Evolutionary conservation across 2,797 vertebrate genomes (phyloP).

Genomic region (Monodelphis domestica): DNA sequence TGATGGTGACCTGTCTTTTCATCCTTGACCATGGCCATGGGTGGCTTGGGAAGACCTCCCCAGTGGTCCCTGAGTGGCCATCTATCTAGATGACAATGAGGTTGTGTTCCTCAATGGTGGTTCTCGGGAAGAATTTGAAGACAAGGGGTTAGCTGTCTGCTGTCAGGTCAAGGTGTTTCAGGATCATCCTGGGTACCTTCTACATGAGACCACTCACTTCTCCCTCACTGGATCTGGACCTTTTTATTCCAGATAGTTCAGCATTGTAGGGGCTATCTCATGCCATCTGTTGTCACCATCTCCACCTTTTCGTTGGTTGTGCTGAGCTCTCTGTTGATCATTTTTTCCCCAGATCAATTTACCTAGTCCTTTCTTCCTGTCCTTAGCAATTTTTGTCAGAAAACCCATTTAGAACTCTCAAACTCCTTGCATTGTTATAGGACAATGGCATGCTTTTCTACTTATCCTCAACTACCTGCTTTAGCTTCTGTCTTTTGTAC

Average conservation of each 20-base stretch:
- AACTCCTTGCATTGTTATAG: neutral
- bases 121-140: slow-evolving; percentile 85
- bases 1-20: slow-evolving; percentile 82
- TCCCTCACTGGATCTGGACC: too few relatives aligned
- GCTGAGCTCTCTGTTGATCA: neutral
- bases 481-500: neutral
- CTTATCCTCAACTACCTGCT: neutral
- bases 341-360: neutral
- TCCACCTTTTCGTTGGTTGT: neutral
- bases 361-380: neutral
- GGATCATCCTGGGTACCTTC: slow-evolving; percentile 85
- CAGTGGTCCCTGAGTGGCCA: slow-evolving; percentile 64
- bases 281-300: neutral
- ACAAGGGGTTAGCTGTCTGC: slow-evolving; percentile 82
- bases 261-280: slow-evolving; percentile 56
- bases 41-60: slow-evolving; percentile 55
- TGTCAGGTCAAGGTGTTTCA: slow-evolving; percentile 84
- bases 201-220: slow-evolving; percentile 75
- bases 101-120: slow-evolving; percentile 83
- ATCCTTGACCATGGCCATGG: slow-evolving; percentile 81
- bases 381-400: neutral
- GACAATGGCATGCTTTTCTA: neutral
- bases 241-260: slow-evolving; percentile 72
- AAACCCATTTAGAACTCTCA: neutral
- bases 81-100: slow-evolving; percentile 85